These are phyloP conservation scores for Nowickia ferox DNA, from an alignment of 2,888 invertebrate genomes.

Conservation along the genomic window DNA sequence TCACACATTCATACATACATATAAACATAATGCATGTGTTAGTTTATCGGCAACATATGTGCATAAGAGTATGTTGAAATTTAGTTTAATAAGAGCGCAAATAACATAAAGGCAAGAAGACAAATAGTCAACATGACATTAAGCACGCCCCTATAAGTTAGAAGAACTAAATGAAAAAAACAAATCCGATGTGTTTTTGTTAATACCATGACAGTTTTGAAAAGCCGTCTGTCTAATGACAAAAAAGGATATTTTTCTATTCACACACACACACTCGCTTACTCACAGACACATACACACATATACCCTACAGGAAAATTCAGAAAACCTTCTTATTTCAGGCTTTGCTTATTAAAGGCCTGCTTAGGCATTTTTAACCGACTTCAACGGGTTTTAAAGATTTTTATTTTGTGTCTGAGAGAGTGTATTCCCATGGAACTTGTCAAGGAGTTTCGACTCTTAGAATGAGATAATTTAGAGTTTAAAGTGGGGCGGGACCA, in stretches of 20 bases:
- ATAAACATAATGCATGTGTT: neutral
- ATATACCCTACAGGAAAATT: too few species aligned
- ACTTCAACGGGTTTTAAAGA: too few species aligned
- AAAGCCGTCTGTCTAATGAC: slow-evolving; percentile 19
- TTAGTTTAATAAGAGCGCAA: slow-evolving; percentile 28
- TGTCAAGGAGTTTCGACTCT: too few species aligned
- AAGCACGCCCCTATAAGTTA: slow-evolving; percentile 52
- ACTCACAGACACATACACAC: neutral
- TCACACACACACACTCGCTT: neutral
- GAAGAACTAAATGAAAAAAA: slow-evolving; percentile 20
- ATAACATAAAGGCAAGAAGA: slow-evolving; percentile 25
- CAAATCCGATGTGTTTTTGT: slow-evolving; percentile 51
- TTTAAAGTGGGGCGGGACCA: too few species aligned
- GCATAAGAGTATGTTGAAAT: slow-evolving; percentile 3
- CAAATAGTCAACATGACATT: slow-evolving; percentile 58
- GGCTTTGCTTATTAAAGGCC: too few species aligned
- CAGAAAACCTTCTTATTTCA: too few species aligned
- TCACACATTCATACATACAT: slow-evolving; percentile 6
- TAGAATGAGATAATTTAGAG: too few species aligned
- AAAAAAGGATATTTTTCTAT: slow-evolving; percentile 23
- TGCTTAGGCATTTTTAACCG: too few species aligned
- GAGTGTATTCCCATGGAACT: too few species aligned
- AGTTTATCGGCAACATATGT: slow-evolving; percentile 34
- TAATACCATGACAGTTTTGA: slow-evolving; percentile 53
- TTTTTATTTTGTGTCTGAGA: too few species aligned